Base-by-base conservation (phyloP, 2,797 vertebrate species). In the Mormyrops boulengeri region DNA sequence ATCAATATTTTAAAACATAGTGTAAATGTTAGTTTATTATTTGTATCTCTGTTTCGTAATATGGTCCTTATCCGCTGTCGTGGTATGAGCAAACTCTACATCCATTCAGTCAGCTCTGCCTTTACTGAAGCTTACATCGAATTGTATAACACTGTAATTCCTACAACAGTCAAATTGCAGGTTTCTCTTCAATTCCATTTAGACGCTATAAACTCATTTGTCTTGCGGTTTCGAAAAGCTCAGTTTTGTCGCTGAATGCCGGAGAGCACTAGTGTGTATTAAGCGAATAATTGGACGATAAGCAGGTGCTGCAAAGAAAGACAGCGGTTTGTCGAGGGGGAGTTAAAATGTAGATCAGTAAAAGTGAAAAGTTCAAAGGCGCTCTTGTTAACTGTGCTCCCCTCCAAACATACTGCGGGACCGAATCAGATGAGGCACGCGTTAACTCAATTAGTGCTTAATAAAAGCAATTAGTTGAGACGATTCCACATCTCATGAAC, bases 231-330 rank as follows among this genome's bases (percentile, higher is more conserved):
- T 88, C 89, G 91, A 93, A 91, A 92, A 93, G 94, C 85, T 89
- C 90, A n/a, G 89, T 93, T 93, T 93, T 91, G 62, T 60, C 88
- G 55, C 19, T 94, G 93, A 95, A 95, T 93, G 91, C 90, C 88
- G 66, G 91, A 87, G 91, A 93, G 92, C 92, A 92, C 89, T 92
- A 92, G 92, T 92, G 92, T 93, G 91, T 93, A 94, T 95, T 95
- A 95, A 96, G 94, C 95, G 94, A 95, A 95, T 95, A 94, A 95
- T 94, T 92, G 94, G 91, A 88, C 89, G 55, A 90, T 91, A 92
- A 93, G 93, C 95, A 95, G 96, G 95, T 95, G 96, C 94, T 93
- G 91, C 86, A 89, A 93, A 92, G 85, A 87, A 92, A 89, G 89
- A 89, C 88, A 89, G 60, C 34, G 92, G 88, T 86, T 90, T 89